Evolutionary conservation across 1,140 invertebrate genomes (phyloP).

Genomic region (Ceratina australensis): DNA sequence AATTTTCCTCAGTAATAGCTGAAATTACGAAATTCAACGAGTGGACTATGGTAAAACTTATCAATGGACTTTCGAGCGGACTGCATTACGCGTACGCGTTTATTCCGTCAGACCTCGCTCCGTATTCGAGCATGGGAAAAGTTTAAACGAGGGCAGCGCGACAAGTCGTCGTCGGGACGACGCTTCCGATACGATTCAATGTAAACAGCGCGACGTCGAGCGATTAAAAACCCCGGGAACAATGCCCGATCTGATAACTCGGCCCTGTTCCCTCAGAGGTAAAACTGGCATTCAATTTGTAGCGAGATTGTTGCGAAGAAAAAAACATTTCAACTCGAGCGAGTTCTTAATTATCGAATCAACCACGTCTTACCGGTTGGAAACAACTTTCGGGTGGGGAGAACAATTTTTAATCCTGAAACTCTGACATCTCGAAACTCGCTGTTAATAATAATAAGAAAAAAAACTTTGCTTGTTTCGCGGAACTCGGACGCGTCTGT

Average conservation of each 20-base stretch:
- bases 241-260: constrained; percentile 14
- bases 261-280: neutral
- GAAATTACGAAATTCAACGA: too few relatives aligned
- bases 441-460: too few relatives aligned
- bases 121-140: constrained; percentile 12
- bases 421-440: too few relatives aligned
- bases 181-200: constrained; percentile 22
- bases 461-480: too few relatives aligned
- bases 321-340: neutral
- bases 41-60: too few relatives aligned
- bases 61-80: constrained; percentile 26
- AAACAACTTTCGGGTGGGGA: too few relatives aligned
- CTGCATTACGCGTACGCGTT: too few relatives aligned
- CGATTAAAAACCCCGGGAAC: constrained; percentile 18
- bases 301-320: neutral
- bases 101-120: constrained; percentile 31
- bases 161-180: neutral
- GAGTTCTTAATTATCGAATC: too few relatives aligned
- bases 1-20: too few relatives aligned
- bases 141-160: constrained; percentile 45
- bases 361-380: too few relatives aligned
- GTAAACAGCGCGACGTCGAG: constrained; percentile 1
- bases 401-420: too few relatives aligned
- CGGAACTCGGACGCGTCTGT: too few relatives aligned
- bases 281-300: neutral